Percentiles rank a stretch among this genome's conserved stretches.
Evolutionary conservation across 2,888 invertebrate species (phyloP).

Genomic region (Clepsis dumicolana): DNA sequence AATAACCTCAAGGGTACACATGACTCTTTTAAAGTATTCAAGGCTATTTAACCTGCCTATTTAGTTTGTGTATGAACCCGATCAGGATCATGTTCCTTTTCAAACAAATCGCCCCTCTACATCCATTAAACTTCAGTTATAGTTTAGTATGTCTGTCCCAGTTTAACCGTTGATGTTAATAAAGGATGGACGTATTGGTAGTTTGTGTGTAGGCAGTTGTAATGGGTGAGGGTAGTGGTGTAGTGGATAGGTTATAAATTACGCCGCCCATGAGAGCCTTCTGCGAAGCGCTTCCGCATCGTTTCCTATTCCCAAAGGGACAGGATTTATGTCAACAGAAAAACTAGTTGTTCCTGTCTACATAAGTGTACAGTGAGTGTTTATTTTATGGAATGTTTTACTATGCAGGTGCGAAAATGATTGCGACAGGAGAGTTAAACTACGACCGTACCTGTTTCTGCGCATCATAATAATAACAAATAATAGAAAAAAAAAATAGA

Average conservation of each 20-base stretch:
- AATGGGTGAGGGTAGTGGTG: constrained; percentile 38
- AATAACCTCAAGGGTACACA: constrained; percentile 29
- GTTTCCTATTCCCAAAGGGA: constrained; percentile 62
- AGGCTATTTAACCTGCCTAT: constrained; percentile 36
- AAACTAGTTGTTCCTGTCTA: constrained; percentile 65
- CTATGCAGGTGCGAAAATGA: neutral
- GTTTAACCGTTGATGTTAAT: neutral
- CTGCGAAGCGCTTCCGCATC: constrained; percentile 69
- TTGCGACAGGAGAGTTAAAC: neutral
- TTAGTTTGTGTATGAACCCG: constrained; percentile 42
- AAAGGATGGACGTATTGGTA: neutral
- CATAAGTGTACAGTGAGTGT: constrained; percentile 31
- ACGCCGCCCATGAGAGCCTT: constrained; percentile 66
- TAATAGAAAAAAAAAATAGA: no score
- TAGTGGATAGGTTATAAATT: constrained; percentile 67
- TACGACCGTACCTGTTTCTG: neutral
- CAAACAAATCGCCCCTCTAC: constrained; percentile 2
- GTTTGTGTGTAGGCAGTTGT: constrained; percentile 13
- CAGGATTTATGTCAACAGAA: constrained; percentile 78
- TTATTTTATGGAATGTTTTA: constrained; percentile 28
- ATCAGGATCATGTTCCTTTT: constrained; percentile 31
- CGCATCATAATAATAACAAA: no score
- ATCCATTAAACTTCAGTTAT: neutral
- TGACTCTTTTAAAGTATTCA: constrained; percentile 42
- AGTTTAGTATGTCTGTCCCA: constrained; percentile 9